phyloP scores from a whole-genome alignment of 2,888 invertebrate species.

The Ornithoptera alexandrae region DNA sequence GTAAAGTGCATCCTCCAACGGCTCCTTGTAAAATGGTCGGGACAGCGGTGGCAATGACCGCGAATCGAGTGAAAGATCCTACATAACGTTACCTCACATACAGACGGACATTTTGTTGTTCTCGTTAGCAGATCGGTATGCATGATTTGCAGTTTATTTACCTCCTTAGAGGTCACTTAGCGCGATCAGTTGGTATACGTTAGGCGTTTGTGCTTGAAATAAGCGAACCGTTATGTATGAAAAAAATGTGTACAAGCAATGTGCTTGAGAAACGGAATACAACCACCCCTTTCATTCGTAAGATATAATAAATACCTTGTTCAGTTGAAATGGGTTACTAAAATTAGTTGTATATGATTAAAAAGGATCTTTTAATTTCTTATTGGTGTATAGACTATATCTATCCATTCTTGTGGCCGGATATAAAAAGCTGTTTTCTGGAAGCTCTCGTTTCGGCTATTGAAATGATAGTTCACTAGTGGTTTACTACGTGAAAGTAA shows the following conservation, averaged over 20 bases:
- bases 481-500: constrained; percentile 1
- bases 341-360: no score
- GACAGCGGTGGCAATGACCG: constrained; percentile 61
- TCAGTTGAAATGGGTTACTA: no score
- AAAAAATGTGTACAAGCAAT: constrained; percentile 2
- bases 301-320: background rate
- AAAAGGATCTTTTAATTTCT: no score
- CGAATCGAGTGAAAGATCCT: constrained; percentile 38
- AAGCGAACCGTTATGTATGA: constrained; percentile 15
- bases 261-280: background rate
- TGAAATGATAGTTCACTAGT: background rate
- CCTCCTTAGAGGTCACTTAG: constrained; percentile 31
- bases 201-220: constrained; percentile 16
- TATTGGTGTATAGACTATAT: no score
- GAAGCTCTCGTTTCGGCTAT: no score
- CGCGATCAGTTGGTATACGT: constrained; percentile 32
- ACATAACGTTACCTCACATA: constrained; percentile 39
- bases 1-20: constrained; percentile 37
- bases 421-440: no score
- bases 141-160: constrained; percentile 33
- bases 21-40: constrained; percentile 40
- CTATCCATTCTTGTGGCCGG: no score
- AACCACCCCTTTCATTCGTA: background rate
- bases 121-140: constrained; percentile 27
- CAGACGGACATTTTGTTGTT: constrained; percentile 30